A percentile compares a stretch with the other conserved stretches of the same genome.
These are phyloP conservation scores for Alloplasta piceator DNA, from an alignment of 2,888 invertebrate species.

Conservation along the genomic window DNA sequence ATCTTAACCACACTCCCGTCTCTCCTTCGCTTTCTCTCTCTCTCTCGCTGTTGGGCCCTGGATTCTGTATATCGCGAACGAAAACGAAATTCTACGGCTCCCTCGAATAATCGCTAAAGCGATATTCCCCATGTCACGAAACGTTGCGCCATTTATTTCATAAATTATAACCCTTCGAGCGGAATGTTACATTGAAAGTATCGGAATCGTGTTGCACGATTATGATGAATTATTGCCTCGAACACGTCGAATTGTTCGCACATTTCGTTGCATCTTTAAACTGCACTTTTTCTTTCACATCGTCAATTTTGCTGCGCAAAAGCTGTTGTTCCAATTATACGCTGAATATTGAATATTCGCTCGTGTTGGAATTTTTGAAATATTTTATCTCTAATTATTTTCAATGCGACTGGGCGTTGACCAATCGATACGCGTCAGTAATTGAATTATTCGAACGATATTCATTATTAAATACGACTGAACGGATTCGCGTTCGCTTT, in stretches of 20 bases:
- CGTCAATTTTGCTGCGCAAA: no score
- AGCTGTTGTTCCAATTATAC: no score
- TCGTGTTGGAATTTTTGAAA: no score
- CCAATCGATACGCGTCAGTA: no score
- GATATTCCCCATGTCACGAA: slow-evolving; percentile 47
- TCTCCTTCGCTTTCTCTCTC: slow-evolving; percentile 22
- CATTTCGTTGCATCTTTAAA: neutral
- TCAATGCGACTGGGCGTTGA: no score
- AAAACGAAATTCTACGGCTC: slow-evolving; percentile 53
- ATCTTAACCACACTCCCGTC: slow-evolving; percentile 52
- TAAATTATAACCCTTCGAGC: slow-evolving; percentile 45
- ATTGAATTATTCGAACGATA: no score
- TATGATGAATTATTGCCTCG: neutral
- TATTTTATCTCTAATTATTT: no score
- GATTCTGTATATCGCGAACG: slow-evolving; percentile 47
- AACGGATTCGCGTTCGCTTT: no score
- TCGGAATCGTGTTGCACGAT: neutral
- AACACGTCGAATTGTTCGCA: slow-evolving; percentile 2
- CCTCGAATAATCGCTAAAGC: slow-evolving; percentile 59
- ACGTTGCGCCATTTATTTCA: slow-evolving; percentile 49
- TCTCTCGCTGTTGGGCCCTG: slow-evolving; percentile 19
- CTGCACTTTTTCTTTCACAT: no score
- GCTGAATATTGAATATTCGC: no score
- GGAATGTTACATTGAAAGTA: neutral
- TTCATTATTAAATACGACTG: no score